Evolutionary conservation across 2,797 vertebrate genomes (phyloP).

Genomic region (Odontamblyopus lacepedii): DNA sequence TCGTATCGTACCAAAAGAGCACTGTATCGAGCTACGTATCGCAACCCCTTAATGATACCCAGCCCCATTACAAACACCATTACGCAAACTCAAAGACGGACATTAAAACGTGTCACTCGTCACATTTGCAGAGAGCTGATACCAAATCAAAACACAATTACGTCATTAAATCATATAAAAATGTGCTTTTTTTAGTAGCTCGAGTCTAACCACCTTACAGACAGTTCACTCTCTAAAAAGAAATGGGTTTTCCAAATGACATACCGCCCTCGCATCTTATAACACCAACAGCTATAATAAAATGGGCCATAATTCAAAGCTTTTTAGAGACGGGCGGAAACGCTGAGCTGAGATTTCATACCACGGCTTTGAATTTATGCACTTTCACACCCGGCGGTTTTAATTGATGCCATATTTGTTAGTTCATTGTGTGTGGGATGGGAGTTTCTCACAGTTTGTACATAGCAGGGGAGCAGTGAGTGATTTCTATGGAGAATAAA

Average conservation of each 20-base stretch:
- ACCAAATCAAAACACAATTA: too few species aligned
- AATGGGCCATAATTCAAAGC: slow-evolving; percentile 30
- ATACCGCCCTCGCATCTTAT: slow-evolving; percentile 6
- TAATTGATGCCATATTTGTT: slow-evolving; percentile 61
- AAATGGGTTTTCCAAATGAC: slow-evolving; percentile 21
- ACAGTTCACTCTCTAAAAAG: slow-evolving; percentile 19
- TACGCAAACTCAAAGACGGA: too few species aligned
- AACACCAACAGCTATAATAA: slow-evolving; percentile 25
- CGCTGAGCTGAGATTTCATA: slow-evolving; percentile 19
- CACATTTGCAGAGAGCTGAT: too few species aligned
- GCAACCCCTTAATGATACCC: too few species aligned
- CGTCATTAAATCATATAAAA: too few species aligned
- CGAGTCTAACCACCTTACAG: neutral
- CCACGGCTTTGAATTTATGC: slow-evolving; percentile 38
- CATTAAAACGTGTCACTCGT: neutral
- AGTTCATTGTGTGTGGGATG: slow-evolving; percentile 37
- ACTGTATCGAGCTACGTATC: too few species aligned
- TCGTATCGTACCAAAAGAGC: too few species aligned
- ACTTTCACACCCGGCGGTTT: slow-evolving; percentile 35
- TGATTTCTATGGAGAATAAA: slow-evolving; percentile 20
- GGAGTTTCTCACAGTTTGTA: slow-evolving; percentile 20
- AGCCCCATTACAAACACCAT: too few species aligned
- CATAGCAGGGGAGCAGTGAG: neutral
- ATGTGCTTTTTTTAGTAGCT: neutral
- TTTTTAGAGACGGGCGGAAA: slow-evolving; percentile 16